Conservation (phyloP, 1,140 invertebrate genomes). For the Bombus waltoni region DNA sequence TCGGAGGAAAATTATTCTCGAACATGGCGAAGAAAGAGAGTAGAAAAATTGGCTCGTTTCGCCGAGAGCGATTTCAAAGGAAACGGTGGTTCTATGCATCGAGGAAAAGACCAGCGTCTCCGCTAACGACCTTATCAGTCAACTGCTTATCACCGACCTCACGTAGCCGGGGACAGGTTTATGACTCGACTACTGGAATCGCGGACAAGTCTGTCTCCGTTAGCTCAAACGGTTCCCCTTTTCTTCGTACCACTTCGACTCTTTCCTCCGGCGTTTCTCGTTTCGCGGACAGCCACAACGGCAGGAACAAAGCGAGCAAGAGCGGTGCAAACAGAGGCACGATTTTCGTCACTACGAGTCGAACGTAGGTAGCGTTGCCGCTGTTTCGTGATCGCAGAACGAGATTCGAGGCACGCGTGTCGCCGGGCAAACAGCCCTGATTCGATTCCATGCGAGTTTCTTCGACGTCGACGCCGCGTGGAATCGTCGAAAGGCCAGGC, state of each 20-base stretch:
- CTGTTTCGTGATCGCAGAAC: background rate
- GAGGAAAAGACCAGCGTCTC: conserved; percentile 7
- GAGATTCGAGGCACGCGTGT: conserved; percentile 16
- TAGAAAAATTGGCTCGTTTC: background rate
- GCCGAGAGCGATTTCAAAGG: background rate
- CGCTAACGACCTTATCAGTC: conserved; percentile 52
- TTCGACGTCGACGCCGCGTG: background rate
- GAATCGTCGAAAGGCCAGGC: background rate
- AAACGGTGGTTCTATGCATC: conserved; percentile 48
- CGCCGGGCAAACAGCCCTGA: background rate
- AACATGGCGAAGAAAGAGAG: background rate
- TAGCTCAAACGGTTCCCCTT: conserved; percentile 23
- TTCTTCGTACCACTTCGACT: background rate
- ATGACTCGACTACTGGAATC: conserved; percentile 52
- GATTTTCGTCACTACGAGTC: background rate
- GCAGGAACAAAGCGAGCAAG: background rate
- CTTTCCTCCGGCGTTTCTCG: background rate
- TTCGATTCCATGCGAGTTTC: background rate
- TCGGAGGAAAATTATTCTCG: background rate
- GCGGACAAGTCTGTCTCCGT: conserved; percentile 32
- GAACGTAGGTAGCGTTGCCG: background rate
- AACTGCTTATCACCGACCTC: conserved; percentile 49
- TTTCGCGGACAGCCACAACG: no score
- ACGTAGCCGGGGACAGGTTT: conserved; percentile 49
- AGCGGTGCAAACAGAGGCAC: background rate